Conservation (phyloP, 2,113 vertebrate genomes). For the Protomyctophum bolini region DNA sequence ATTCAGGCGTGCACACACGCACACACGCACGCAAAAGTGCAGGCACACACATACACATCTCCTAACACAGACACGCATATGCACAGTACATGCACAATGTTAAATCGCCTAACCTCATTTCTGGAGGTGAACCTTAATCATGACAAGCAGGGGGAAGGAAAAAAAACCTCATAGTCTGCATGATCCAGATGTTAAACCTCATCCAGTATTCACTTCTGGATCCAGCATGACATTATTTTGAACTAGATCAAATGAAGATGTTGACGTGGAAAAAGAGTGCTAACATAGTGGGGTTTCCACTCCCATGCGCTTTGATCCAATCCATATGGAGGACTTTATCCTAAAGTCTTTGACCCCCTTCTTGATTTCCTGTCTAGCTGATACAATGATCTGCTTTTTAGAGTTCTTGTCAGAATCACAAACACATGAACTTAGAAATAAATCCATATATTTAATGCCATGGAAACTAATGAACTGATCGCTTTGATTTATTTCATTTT, state of each 20-base stretch:
- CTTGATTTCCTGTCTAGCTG: slow-evolving; percentile 19
- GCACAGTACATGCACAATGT: background rate
- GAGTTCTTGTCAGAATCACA: background rate
- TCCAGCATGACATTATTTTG: slow-evolving; percentile 28
- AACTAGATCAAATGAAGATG: slow-evolving; percentile 55
- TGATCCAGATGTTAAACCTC: slow-evolving; percentile 7
- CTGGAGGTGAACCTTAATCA: slow-evolving; percentile 2
- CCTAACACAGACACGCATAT: too few relatives aligned
- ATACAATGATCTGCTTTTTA: slow-evolving; percentile 7
- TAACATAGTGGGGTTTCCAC: slow-evolving; percentile 50
- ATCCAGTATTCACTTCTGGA: background rate
- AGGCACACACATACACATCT: background rate
- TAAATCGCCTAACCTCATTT: slow-evolving; percentile 2
- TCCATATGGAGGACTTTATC: slow-evolving; percentile 37
- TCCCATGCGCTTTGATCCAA: slow-evolving; percentile 50
- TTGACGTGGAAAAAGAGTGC: slow-evolving; percentile 32
- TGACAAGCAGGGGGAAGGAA: slow-evolving; percentile 11
- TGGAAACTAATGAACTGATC: slow-evolving; percentile 4
- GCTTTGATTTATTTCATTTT: too few relatives aligned
- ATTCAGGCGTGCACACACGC: background rate
- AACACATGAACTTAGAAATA: background rate
- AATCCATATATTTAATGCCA: slow-evolving; percentile 5
- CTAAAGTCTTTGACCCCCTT: slow-evolving; percentile 43
- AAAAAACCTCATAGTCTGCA: slow-evolving; percentile 13
- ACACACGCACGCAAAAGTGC: background rate